phyloP scores from a whole-genome alignment of 2,113 vertebrate genomes.

The Tragelaphus buxtoni region DNA sequence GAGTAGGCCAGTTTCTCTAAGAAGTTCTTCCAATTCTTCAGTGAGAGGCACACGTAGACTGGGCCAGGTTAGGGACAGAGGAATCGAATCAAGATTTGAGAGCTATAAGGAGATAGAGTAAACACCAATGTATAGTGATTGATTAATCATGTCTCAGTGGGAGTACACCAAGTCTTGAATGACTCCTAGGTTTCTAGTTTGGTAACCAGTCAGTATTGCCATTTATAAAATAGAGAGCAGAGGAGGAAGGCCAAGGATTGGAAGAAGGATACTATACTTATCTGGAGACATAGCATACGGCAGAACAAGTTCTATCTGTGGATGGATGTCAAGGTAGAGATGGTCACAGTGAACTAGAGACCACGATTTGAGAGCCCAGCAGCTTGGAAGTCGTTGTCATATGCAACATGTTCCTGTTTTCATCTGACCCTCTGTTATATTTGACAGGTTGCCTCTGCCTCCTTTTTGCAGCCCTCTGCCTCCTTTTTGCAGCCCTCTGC shows the following conservation, averaged over 20 bases:
- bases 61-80: background rate
- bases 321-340: too few species aligned
- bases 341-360: too few species aligned
- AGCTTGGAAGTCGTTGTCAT: too few species aligned
- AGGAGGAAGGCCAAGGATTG: background rate
- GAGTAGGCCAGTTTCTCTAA: background rate
- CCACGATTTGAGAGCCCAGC: too few species aligned
- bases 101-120: background rate
- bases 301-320: too few species aligned
- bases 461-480: too few species aligned
- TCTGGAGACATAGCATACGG: too few species aligned
- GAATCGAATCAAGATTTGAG: background rate
- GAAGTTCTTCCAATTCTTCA: background rate
- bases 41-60: background rate
- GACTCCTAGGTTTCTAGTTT: background rate
- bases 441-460: too few species aligned
- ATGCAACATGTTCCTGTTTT: too few species aligned
- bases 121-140: background rate
- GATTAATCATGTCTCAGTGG: background rate
- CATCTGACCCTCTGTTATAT: too few species aligned
- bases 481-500: too few species aligned
- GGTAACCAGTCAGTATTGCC: background rate
- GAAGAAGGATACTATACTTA: too few species aligned
- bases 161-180: background rate
- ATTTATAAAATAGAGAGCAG: background rate